Evolutionary conservation across 2,888 invertebrate genomes (phyloP).

Genomic region (Rotaria socialis): DNA sequence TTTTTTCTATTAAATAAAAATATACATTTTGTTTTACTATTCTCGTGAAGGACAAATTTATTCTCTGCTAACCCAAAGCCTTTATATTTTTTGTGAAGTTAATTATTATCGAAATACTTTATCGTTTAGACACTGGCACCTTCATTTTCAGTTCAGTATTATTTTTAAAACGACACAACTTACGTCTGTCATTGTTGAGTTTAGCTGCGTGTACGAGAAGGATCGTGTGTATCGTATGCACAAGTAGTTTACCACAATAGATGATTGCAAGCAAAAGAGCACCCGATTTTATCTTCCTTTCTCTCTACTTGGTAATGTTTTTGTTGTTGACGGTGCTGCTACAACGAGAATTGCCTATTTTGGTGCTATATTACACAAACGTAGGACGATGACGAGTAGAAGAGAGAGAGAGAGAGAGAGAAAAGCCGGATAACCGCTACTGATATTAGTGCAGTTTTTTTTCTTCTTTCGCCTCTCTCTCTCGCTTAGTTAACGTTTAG

Average conservation of each 20-base stretch:
- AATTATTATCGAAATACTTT: too few relatives aligned
- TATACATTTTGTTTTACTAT: too few relatives aligned
- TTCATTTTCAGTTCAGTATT: neutral
- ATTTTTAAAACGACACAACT: neutral
- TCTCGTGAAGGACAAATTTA: too few relatives aligned
- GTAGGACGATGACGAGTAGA: neutral
- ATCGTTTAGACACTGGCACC: too few relatives aligned
- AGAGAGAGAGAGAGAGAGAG: neutral
- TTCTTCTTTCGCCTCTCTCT: neutral
- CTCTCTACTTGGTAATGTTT: neutral
- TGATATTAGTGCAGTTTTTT: neutral
- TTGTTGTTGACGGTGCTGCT: neutral
- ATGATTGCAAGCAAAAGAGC: neutral
- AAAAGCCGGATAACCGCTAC: neutral
- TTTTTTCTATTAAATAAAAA: conserved; percentile 41
- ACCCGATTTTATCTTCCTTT: neutral
- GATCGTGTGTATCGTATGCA: neutral
- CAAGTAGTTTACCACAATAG: neutral
- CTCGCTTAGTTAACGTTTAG: neutral
- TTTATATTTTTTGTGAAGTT: too few relatives aligned
- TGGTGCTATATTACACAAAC: neutral
- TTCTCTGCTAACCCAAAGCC: too few relatives aligned
- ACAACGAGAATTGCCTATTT: neutral
- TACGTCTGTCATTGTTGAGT: neutral
- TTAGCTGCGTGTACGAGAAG: neutral